phyloP scores from a whole-genome alignment of 2,113 vertebrate species.

The Miniopterus natalensis region DNA sequence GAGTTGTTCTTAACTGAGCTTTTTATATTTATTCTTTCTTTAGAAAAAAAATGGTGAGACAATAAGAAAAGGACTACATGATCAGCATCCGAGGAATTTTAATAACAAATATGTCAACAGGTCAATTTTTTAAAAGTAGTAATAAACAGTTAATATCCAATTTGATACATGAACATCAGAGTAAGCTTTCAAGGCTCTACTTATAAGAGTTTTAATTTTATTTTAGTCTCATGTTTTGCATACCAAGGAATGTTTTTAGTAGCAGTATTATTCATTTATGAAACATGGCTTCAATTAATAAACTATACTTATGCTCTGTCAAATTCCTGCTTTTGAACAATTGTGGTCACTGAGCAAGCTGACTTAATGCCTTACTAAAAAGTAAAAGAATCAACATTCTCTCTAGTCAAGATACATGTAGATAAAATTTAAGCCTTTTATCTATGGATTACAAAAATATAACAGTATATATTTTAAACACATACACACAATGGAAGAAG shows the following conservation, averaged over 20 bases:
- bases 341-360: conserved; percentile 30
- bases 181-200: conserved; percentile 1
- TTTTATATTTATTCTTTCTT: neutral
- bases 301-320: conserved; percentile 49
- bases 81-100: neutral
- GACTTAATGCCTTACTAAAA: conserved; percentile 64
- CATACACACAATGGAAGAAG: conserved; percentile 70
- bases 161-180: neutral
- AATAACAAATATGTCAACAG: neutral
- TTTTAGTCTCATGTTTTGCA: conserved; percentile 18
- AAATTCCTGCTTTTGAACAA: conserved; percentile 69
- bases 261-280: conserved; percentile 55
- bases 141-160: conserved; percentile 1
- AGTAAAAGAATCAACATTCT: conserved; percentile 45
- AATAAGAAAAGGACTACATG: neutral
- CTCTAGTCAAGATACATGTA: conserved; percentile 65
- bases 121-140: neutral
- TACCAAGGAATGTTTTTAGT: conserved; percentile 58
- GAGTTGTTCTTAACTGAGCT: neutral
- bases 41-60: neutral
- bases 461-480: conserved; percentile 72
- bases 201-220: neutral
- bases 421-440: conserved; percentile 57
- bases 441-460: conserved; percentile 68
- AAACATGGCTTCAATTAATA: conserved; percentile 67